Evolutionary conservation across 2,888 invertebrate species (phyloP), one percentile per base, ranked within the genome.

Genomic region (Archaeoteleia sp.): DNA sequence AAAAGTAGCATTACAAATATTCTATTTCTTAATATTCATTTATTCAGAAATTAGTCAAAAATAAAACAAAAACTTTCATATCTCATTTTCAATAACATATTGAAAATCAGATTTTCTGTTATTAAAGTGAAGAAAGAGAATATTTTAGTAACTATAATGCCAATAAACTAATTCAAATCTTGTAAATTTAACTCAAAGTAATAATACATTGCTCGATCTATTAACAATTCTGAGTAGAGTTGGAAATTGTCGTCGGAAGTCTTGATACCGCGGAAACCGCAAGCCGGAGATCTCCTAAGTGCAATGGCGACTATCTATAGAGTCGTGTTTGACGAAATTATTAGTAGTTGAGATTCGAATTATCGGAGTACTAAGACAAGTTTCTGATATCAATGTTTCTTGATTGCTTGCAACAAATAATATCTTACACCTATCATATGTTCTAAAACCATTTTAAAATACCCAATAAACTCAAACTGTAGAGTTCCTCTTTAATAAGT

Each of bases 251-350:
- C 60, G 34, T 43, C 54, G 60, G 61, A 61, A 67, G 61, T 67
- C 67, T 67, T 67, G 67, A 61, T 67, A 61, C 57, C 67, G 55
- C 67, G 61, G 67, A 67, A 61, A 40, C 67, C 67, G 39, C 67
- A 67, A 67, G 43, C 49, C 57, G 49, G 57, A 57, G 61, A 67
- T 61, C 61, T 61, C 57, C 49, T 51, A 46, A 67, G 67, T 67
- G 51, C 67, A 55, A 62, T 48, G 54, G 48, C 62, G 48, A 62
- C 54, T 62, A 15, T 46, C 53, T 62, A 62, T 54, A 62, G 54
- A 48, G 54, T 51, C 57, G 23, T 67, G 67, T 67, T 67, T 67
- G 42, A 61, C 67, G 51, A 67, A 67, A 61, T 61, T 61, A 67
- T 67, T 61, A 61, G 67, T 46, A 61, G 61, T 55, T 25, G 45